Evolutionary conservation across 2,113 vertebrate species (phyloP), one percentile per base, ranked within the genome.

Genomic region (Sinocyclocheilus maitianheensis): DNA sequence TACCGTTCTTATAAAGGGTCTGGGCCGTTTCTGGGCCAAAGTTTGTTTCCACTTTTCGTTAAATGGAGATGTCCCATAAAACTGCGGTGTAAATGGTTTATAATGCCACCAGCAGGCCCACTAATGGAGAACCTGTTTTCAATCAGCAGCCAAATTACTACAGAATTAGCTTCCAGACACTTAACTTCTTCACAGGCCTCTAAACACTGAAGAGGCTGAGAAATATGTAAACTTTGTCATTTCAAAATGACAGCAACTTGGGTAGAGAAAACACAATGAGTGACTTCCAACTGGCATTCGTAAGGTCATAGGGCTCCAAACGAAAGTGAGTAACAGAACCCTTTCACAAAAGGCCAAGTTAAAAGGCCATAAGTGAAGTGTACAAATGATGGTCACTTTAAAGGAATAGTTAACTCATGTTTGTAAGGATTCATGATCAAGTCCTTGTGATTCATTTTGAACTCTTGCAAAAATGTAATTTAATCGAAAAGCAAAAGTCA

Each of bases 121-220:
- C 87, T 93, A 94, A 93, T 92, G 88, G 90, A 90, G 93, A 94
- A 91, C 92, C 95, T 95, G 94, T 92, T 95, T 94, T 93, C 93
- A 95, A 95, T 95, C 94, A 95, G 93, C 93, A 94, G 92, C 92
- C 93, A 93, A 94, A 95, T 94, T 94, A 92, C 93, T 92, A 90
- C 89, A 89, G 89, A 91, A 93, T 94, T 94, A 94, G 92, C 89
- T 85, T 91, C 7, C 84, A 90, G 91, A 92, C 86, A 89, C 90
- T 89, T 89, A 85, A 87, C 87, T 92, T 92, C 92, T 91, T 93
- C 92, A 91, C 90, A 77, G 46, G 79, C 58, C 20, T 48, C 58
- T 48, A 77, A 82, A 84, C 51, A 74, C 48, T 10, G 67, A 84
- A 75, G 82, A 84, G 60, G 1, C 63, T 26, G 43, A 69, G 26